Evolutionary conservation across 2,888 invertebrate genomes (phyloP).

Genomic region (Monoplex corrugatus): DNA sequence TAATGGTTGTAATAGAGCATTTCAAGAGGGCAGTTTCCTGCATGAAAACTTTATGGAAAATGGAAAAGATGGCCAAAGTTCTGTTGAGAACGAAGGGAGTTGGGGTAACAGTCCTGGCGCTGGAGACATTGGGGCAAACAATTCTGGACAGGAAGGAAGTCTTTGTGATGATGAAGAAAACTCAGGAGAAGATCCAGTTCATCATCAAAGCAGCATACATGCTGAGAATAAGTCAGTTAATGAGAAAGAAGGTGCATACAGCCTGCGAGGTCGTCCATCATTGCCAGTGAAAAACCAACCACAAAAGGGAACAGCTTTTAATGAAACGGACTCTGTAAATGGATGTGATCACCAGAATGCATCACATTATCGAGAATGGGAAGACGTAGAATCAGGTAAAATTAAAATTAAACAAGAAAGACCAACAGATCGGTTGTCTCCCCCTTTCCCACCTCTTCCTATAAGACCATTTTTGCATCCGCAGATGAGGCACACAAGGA

Average conservation of each 20-base stretch:
- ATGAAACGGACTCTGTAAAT: background rate
- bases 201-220: background rate
- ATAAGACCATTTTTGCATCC: background rate
- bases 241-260: background rate
- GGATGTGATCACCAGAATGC: background rate
- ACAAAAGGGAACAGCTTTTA: background rate
- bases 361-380: background rate
- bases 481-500: background rate
- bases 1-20: background rate
- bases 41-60: background rate
- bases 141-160: background rate
- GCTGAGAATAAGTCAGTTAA: background rate
- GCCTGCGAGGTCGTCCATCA: too few species aligned
- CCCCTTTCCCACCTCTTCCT: slow-evolving; percentile 29
- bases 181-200: background rate
- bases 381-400: background rate
- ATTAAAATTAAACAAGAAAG: background rate
- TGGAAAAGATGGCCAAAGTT: background rate
- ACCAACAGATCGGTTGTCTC: background rate
- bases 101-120: background rate
- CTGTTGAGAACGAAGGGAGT: background rate
- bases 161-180: background rate
- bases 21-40: background rate
- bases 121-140: background rate
- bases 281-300: too few species aligned